Base-by-base conservation (phyloP, 2,113 vertebrate species). In the Chrysochloris asiatica region DNA sequence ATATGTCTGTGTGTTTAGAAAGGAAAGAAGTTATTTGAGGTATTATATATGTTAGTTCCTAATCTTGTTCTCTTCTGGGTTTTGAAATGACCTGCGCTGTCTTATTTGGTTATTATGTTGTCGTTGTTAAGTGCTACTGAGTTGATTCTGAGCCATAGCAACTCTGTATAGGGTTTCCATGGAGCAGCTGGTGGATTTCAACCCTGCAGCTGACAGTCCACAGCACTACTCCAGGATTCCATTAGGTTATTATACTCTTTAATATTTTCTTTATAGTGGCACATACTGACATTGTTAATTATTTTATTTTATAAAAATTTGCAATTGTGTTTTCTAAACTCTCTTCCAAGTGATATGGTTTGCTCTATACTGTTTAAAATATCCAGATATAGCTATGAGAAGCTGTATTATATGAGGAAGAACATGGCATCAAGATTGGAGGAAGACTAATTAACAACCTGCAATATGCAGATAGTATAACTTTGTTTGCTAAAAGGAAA, bases 301-400 rank as follows among this genome's bases (percentile, higher is more conserved):
- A 72, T 59, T 81, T 90, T 72, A n/a, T 69, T n/a, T 69, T 86
- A 11, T 56, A 83, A 75, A n/a, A 86, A 83, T 65, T 92, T 90
- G 28, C 19, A 92, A 24, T 52, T 47, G 8, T 80, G n/a, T 86
- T 86, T 50, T 81, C 52, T 38, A 59, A 59, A 87, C 59, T 80
- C 36, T 8, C 14, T 80, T 84, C 47, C 41, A 78, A 67, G n/a
- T 4, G 61, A 33, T 79, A 43, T 38, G 61, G 61, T 75, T 76
- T 92, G 52, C 83, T 89, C 65, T 83, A 6, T 12, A 1, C 9
- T 8, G 4, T 84, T 85, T 63, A 47, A 56, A 93, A 78, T 67
- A 88, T 52, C 21, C 47, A 91, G 41, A 36, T 41, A 38, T 6
- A 85, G 41, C 41, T 21, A 75, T 36, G 38, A 89, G 48, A 45